Base-by-base conservation (phyloP, 1,140 invertebrate species). In the Drosophila arawakana region DNA sequence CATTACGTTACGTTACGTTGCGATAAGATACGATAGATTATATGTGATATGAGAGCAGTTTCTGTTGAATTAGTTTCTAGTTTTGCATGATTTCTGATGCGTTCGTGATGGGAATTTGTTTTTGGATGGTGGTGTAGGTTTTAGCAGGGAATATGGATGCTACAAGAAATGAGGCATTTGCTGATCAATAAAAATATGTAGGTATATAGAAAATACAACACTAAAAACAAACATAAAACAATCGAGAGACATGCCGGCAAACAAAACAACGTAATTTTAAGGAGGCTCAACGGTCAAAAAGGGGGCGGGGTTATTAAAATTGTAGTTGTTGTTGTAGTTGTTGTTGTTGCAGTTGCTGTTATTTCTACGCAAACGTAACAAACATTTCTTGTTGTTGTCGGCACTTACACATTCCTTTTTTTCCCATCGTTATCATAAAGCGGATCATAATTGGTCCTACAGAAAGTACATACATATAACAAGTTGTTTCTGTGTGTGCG, bases 381-480 rank as follows among this genome's bases (percentile, higher is more conserved):
- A 72, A 49, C 37, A 52, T 63, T 52, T 66, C 30, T 60, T 70
- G 44, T 60, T 73, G 57, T 59, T 73, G 77, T 75, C 76, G 70
- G 60, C 80, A 90, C 85, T 90, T 90, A 90, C 85, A 71, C 68
- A 81, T 86, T 86, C 78, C 85, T 86, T 82, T 91, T 92, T 91
- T 86, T 90, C 74, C 91, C 91, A 82, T 90, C 91, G 79, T 83
- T 88, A 92, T 92, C 91, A 90, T 91, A 92, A 79, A 92, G 78
- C 91, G 91, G 91, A 81, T 92, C 79, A 85, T 92, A 92, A 84
- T 89, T 84, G 70, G 50, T 60, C 91, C 91, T 92, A 91, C 73
- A 75, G 66, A 70, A 54, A 70, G 43, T 55, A 43, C 41, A 43
- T 55, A 43, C 41, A 43, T 43, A 62, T 70, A 74, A 74, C 55